Evolutionary conservation across 2,888 invertebrate genomes (phyloP).

Genomic region (Orthosia gracilis): DNA sequence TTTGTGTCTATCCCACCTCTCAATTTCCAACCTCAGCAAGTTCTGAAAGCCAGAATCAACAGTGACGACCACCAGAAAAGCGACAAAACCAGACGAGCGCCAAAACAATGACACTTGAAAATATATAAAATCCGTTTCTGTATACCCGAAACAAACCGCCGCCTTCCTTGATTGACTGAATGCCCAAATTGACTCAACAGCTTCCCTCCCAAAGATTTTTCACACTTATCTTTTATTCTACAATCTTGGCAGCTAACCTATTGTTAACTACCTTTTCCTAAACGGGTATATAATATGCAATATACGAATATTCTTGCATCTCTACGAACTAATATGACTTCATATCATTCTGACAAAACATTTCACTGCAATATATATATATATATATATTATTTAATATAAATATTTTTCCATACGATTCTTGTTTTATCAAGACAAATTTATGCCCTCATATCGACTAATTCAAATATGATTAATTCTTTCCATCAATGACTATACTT

Average conservation of each 20-base stretch:
- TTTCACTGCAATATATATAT: slow-evolving; percentile 8
- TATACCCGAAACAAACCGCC: slow-evolving; percentile 60
- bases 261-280: slow-evolving; percentile 37
- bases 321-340: slow-evolving; percentile 28
- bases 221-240: slow-evolving; percentile 62
- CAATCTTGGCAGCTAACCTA: background rate
- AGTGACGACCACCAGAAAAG: too few species aligned
- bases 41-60: too few species aligned
- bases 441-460: background rate
- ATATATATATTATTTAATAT: background rate
- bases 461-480: background rate
- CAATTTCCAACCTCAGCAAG: too few species aligned
- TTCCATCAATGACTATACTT: background rate
- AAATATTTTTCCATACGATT: background rate
- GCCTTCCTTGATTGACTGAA: slow-evolving; percentile 81
- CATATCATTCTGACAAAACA: slow-evolving; percentile 12
- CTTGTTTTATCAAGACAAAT: background rate
- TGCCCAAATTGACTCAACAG: slow-evolving; percentile 86
- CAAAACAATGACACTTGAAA: too few species aligned
- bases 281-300: slow-evolving; percentile 42
- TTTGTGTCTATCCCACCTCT: too few species aligned
- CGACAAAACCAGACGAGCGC: too few species aligned
- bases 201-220: slow-evolving; percentile 69
- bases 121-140: slow-evolving; percentile 25
- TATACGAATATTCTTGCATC: slow-evolving; percentile 38